These are phyloP conservation scores for Aphaenogaster rudis DNA, from an alignment of 1,140 invertebrate species.

Conservation along the genomic window DNA sequence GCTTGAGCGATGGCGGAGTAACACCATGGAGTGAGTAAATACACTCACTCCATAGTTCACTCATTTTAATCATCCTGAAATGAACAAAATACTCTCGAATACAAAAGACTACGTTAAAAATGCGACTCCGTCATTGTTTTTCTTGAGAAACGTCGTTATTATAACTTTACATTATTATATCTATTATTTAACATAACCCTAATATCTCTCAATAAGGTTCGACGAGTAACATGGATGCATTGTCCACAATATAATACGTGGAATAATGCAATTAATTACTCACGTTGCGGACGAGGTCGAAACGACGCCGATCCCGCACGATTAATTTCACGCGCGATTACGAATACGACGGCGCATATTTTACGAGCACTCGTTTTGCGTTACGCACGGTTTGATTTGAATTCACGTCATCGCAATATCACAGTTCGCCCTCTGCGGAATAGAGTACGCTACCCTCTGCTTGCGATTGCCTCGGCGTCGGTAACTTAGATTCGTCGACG, in stretches of 20 bases:
- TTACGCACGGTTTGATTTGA: not conserved
- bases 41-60: too few species aligned
- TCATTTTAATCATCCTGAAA: not conserved
- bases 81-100: not conserved
- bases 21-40: not conserved
- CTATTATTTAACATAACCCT: not conserved
- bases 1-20: not conserved
- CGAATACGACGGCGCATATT: not conserved
- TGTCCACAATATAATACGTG: not conserved
- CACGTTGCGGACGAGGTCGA: not conserved
- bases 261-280: not conserved
- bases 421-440: not conserved
- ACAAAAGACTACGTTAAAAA: not conserved
- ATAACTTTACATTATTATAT: not conserved
- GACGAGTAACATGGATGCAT: not conserved
- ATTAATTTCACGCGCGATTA: slow-evolving; percentile 13
- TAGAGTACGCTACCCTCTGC: slow-evolving; percentile 12
- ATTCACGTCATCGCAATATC: not conserved
- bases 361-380: not conserved
- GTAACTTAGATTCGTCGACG: not conserved
- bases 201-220: too few species aligned
- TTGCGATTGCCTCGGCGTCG: not conserved
- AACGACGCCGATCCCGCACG: not conserved
- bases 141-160: not conserved
- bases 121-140: not conserved